Evolutionary conservation across 2,888 invertebrate species (phyloP), one percentile per base, ranked within the genome.

Genomic region (Hofmannophila pseudospretella): DNA sequence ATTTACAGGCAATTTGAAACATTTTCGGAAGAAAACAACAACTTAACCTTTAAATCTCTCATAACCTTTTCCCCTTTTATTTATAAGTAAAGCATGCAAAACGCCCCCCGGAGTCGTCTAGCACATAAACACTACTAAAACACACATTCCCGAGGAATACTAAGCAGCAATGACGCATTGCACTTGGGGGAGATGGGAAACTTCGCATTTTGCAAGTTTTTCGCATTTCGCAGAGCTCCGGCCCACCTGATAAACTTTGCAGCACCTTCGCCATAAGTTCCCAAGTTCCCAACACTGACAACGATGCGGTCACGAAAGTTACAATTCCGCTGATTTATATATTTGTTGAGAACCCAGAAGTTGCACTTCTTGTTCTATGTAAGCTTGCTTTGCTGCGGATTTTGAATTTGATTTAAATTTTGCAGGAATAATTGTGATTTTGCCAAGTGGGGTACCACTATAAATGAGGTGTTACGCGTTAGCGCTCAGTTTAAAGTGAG

Each of bases 131-230:
- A 39, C 31, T 19, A 34, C 29, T 29, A 36, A 22, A 28, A 35
- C 10, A 22, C 31, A 26, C 13, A 42, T 35, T 36, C 37, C 16
- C 13, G 14, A 19, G 32, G 63, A 63, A 65, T 65, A 58, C 52
- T 43, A 54, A 65, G 26, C 53, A 57, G 54, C 16, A 4, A 55
- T 55, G 57, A 63, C 36, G 41, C 47, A 64, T 51, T 38, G 44
- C 47, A 41, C 64, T 34, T 42, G 30, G 11, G 63, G 64, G 63
- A 57, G 36, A 27, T 36, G 47, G 42, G 42, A n/a, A 25, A 23
- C n/a, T 23, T n/a, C n/a, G 23, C 5, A n/a, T n/a, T 30, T 32
- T 4, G 26, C 30, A 32, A 29, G 5, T 22, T 34, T 26, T n/a
- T 13, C 27, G 26, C 20, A 25, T 30, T 16, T 31, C 9, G 9